Conservation (phyloP, 1,140 invertebrate species). For the Bombus sibiricus region DNA sequence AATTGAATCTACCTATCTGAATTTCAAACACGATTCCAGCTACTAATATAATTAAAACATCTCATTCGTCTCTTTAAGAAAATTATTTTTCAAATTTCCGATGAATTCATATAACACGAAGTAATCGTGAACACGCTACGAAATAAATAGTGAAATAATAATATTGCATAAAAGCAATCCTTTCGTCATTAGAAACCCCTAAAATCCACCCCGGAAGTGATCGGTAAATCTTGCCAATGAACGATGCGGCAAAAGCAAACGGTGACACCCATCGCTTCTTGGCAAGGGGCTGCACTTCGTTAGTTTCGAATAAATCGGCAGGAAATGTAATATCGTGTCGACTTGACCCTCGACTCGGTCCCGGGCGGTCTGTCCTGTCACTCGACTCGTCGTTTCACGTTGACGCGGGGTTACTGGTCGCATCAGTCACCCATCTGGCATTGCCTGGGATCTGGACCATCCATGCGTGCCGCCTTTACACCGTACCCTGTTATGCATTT, state of each 20-base stretch:
- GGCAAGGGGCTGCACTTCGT: constrained; percentile 10
- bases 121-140: no score
- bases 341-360: constrained; percentile 51
- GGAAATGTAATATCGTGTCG: constrained; percentile 63
- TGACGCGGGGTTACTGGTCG: constrained; percentile 73
- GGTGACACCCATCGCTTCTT: constrained; percentile 11
- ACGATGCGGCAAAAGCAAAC: constrained; percentile 23
- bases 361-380: constrained; percentile 50
- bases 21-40: no score
- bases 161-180: no score
- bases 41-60: no score
- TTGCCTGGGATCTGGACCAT: constrained; percentile 77
- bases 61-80: background rate
- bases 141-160: no score
- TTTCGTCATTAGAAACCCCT: background rate
- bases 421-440: constrained; percentile 83
- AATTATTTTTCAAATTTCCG: background rate
- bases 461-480: constrained; percentile 79
- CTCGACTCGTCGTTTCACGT: constrained; percentile 64
- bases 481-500: constrained; percentile 77
- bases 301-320: constrained; percentile 64
- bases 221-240: background rate
- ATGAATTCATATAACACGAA: no score
- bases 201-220: background rate
- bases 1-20: no score